Conservation (phyloP, 2,797 vertebrate genomes). For the Peromyscus attwateri region DNA sequence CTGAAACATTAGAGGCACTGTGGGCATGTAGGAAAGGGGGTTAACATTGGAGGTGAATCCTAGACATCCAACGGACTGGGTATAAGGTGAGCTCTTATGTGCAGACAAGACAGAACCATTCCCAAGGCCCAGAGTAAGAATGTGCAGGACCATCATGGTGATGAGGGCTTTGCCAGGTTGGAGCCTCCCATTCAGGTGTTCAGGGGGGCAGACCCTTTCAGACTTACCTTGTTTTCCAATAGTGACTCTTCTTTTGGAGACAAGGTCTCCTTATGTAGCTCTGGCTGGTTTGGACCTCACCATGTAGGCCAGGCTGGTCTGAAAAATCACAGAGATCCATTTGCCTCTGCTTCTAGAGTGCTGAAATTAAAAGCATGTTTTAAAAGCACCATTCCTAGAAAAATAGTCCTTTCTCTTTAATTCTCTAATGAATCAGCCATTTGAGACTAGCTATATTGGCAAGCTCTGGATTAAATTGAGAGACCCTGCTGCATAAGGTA, state of each 20-base stretch:
- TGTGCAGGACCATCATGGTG: accelerated
- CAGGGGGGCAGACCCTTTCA: background rate
- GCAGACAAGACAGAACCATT: background rate
- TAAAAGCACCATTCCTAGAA: background rate
- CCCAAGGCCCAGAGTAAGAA: background rate
- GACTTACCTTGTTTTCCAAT: background rate
- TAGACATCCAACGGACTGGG: background rate
- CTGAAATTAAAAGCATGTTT: background rate
- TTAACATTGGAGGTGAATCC: background rate
- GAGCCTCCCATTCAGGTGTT: accelerated
- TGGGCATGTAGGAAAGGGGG: background rate
- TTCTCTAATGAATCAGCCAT: background rate
- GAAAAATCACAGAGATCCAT: background rate
- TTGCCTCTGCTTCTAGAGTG: background rate
- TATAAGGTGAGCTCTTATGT: background rate
- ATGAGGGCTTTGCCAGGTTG: accelerated
- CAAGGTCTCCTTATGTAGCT: background rate
- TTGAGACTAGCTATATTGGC: too few species aligned
- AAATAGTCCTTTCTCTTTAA: background rate
- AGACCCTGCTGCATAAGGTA: too few species aligned
- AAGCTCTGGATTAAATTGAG: background rate
- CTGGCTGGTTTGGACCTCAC: background rate
- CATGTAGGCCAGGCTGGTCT: background rate
- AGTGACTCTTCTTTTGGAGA: background rate
- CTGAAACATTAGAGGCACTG: background rate